These are phyloP conservation scores for Musca domestica DNA, from an alignment of 1,140 invertebrate genomes.

Conservation along the genomic window DNA sequence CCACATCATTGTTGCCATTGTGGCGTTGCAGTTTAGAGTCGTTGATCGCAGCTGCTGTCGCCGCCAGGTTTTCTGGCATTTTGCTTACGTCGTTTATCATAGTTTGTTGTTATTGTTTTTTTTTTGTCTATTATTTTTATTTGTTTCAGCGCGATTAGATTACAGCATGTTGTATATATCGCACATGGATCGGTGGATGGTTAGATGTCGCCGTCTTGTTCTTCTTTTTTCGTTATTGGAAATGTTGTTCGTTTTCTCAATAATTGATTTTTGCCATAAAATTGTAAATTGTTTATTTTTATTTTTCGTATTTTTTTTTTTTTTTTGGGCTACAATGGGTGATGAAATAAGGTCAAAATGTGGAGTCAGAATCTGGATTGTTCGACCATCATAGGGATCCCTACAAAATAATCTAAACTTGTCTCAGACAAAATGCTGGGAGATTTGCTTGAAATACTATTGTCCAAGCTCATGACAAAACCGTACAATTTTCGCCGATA, in stretches of 20 bases:
- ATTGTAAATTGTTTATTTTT: no score
- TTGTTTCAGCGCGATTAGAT: background rate
- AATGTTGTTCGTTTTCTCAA: background rate
- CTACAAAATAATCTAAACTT: no score
- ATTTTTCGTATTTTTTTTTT: no score
- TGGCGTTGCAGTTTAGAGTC: conserved; percentile 29
- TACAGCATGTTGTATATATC: background rate
- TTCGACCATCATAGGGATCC: no score
- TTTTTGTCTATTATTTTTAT: background rate
- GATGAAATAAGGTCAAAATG: no score
- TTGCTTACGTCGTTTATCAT: conserved; percentile 33
- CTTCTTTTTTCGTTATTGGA: background rate
- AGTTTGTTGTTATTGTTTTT: background rate
- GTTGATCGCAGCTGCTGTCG: conserved; percentile 27
- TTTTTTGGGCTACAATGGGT: no score
- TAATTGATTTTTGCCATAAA: no score
- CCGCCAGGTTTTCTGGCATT: conserved; percentile 20
- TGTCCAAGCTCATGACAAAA: no score
- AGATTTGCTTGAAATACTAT: no score
- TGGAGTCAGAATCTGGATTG: no score
- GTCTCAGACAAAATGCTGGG: no score
- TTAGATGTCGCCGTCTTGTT: background rate
- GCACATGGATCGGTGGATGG: background rate
- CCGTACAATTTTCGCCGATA: no score
- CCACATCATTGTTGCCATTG: conserved; percentile 1